phyloP scores from a whole-genome alignment of 2,797 vertebrate species.

The Crax fasciolata region DNA sequence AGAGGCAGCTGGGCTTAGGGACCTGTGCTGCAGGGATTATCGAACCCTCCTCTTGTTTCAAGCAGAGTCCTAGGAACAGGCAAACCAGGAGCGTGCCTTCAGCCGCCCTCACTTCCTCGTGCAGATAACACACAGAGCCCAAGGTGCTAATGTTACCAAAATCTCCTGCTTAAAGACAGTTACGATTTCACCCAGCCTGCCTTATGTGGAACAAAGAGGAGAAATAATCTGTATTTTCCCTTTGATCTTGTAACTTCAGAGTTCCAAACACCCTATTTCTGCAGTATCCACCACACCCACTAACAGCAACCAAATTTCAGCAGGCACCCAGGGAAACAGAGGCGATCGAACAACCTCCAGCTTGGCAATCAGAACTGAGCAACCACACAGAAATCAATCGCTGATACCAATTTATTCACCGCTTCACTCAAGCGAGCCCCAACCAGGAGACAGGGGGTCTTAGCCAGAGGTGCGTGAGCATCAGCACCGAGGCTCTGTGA shows the following conservation, averaged over 20 bases:
- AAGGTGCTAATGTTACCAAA: neutral
- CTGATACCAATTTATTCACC: neutral
- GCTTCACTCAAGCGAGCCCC: neutral
- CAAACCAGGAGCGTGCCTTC: neutral
- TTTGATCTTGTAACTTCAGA: conserved; percentile 21
- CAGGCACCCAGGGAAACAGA: neutral
- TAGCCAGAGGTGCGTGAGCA: rapidly evolving
- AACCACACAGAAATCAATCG: rapidly evolving
- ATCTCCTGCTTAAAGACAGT: neutral
- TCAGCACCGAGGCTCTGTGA: neutral
- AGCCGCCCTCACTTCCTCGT: conserved; percentile 21
- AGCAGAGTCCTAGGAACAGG: neutral
- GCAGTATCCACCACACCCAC: neutral
- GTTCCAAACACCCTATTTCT: neutral
- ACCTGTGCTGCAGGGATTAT: conserved; percentile 5
- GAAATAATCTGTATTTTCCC: neutral
- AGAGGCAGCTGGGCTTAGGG: neutral
- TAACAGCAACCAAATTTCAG: neutral
- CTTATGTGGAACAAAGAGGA: neutral
- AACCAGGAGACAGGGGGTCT: rapidly evolving
- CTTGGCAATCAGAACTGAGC: rapidly evolving
- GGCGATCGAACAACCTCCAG: neutral
- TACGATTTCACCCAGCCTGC: neutral
- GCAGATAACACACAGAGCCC: neutral
- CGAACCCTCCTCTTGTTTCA: conserved; percentile 27